Conservation (phyloP, 2,888 invertebrate species). For the Dasypolia templi region DNA sequence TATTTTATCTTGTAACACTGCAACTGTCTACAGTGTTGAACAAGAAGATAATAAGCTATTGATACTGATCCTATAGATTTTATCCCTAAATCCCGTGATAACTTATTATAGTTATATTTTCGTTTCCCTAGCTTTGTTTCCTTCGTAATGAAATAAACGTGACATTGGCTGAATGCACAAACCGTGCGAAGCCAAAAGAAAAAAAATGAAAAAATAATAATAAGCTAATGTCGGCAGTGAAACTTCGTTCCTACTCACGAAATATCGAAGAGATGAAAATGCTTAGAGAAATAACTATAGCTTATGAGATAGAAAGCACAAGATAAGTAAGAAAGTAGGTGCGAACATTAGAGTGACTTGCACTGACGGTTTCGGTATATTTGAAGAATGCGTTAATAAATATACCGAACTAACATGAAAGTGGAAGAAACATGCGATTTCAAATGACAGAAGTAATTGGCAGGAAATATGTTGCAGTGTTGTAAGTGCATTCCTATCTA, state of each 20-base stretch:
- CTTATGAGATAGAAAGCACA: conserved; percentile 28
- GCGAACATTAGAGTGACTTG: conserved; percentile 18
- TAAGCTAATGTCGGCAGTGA: too few relatives aligned
- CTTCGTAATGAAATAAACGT: too few relatives aligned
- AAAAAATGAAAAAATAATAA: too few relatives aligned
- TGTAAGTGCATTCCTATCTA: neutral
- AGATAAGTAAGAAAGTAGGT: conserved; percentile 25
- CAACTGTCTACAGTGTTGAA: too few relatives aligned
- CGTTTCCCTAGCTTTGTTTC: too few relatives aligned
- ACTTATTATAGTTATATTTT: too few relatives aligned
- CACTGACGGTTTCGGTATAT: conserved; percentile 7
- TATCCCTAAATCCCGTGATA: too few relatives aligned
- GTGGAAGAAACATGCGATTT: conserved; percentile 19
- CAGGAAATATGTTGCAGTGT: neutral
- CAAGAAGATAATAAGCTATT: too few relatives aligned
- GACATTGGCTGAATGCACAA: too few relatives aligned
- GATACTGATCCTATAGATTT: too few relatives aligned
- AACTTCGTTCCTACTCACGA: neutral
- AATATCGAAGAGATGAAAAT: conserved; percentile 10
- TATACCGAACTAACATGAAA: conserved; percentile 1
- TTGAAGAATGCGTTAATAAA: conserved; percentile 23
- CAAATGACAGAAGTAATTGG: conserved; percentile 20
- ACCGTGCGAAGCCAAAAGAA: too few relatives aligned
- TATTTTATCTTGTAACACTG: too few relatives aligned
- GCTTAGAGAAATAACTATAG: conserved; percentile 11